These are phyloP conservation scores for Pyrocephalus nanus DNA, from an alignment of 2,797 vertebrate genomes.

Conservation along the genomic window DNA sequence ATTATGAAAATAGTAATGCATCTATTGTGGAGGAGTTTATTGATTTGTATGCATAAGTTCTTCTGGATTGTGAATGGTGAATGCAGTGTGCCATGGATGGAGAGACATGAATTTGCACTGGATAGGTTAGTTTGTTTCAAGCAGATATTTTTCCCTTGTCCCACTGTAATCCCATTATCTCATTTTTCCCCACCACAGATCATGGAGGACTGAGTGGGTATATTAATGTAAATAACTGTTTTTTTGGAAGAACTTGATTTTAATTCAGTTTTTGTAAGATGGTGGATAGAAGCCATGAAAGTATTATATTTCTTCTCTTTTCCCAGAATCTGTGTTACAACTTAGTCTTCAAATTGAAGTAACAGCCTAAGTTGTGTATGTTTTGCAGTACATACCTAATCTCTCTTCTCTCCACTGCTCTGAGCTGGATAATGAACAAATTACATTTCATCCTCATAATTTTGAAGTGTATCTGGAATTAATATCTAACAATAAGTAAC, in stretches of 20 bases:
- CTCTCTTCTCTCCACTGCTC: background rate
- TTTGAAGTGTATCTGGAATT: background rate
- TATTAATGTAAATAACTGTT: background rate
- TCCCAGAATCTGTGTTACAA: background rate
- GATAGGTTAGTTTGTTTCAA: background rate
- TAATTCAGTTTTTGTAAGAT: background rate
- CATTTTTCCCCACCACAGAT: background rate
- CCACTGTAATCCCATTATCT: background rate
- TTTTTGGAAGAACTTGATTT: background rate
- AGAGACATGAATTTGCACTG: background rate
- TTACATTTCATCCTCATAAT: background rate
- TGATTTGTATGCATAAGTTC: background rate
- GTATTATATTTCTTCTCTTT: background rate
- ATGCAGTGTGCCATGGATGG: background rate
- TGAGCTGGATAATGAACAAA: background rate
- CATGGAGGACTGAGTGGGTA: background rate
- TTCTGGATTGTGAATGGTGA: background rate
- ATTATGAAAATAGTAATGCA: background rate
- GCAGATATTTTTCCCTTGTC: background rate
- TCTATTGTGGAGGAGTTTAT: background rate
- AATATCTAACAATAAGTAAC: background rate
- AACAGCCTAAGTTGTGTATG: background rate
- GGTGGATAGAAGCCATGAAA: background rate
- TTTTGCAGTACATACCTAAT: background rate
- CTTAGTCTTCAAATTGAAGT: background rate